Evolutionary conservation across 1,140 invertebrate genomes (phyloP).

Genomic region (Elymnias hypermnestra): DNA sequence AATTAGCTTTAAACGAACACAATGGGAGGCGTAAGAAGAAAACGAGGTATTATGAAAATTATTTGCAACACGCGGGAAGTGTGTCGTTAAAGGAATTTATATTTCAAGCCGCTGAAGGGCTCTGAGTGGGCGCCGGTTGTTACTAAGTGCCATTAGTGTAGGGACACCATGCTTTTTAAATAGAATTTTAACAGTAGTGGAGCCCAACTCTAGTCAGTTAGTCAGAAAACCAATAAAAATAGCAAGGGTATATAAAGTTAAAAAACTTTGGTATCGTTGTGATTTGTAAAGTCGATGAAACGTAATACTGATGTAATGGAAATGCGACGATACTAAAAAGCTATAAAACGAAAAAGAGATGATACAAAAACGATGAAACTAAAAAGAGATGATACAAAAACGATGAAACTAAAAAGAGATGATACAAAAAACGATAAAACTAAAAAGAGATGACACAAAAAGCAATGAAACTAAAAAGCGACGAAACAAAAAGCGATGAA

Average conservation of each 20-base stretch:
- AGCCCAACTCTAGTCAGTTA: too few species aligned
- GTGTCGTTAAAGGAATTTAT: slow-evolving; percentile 47
- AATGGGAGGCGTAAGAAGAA: slow-evolving; percentile 14
- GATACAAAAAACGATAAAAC: too few species aligned
- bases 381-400: too few species aligned
- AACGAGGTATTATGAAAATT: slow-evolving; percentile 22
- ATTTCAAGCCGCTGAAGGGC: slow-evolving; percentile 29
- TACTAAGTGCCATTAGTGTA: slow-evolving; percentile 38
- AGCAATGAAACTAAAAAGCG: too few species aligned
- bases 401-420: too few species aligned
- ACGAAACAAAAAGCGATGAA: too few species aligned
- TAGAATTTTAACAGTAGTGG: too few species aligned
- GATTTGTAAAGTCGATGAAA: not conserved
- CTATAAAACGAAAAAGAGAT: too few species aligned
- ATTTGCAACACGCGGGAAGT: slow-evolving; percentile 20
- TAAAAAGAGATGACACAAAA: too few species aligned
- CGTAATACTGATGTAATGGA: not conserved
- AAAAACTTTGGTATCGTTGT: not conserved
- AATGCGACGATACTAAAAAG: too few species aligned
- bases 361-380: too few species aligned
- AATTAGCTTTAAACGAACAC: slow-evolving; percentile 19
- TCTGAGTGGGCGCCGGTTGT: slow-evolving; percentile 31
- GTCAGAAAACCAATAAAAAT: not conserved
- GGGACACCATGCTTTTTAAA: not conserved
- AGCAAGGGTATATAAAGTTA: not conserved